Evolutionary conservation across 2,888 invertebrate species (phyloP).

Genomic region (Ophion ellenae): DNA sequence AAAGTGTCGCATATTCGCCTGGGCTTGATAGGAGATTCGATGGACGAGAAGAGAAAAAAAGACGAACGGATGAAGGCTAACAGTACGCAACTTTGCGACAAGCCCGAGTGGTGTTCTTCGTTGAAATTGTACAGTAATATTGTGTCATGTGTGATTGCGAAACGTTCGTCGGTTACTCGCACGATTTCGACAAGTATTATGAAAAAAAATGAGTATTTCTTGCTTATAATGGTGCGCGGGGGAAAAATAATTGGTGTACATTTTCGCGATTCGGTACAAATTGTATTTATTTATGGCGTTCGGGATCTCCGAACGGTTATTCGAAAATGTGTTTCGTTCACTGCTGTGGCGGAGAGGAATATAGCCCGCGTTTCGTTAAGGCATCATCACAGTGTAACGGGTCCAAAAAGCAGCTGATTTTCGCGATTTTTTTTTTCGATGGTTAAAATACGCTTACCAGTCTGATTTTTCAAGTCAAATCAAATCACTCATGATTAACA

Average conservation of each 20-base stretch:
- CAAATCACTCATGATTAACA: no score
- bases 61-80: background rate
- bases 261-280: constrained; percentile 5
- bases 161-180: constrained; percentile 23
- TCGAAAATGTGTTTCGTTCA: background rate
- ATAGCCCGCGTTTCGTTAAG: background rate
- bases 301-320: background rate
- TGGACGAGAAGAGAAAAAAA: background rate
- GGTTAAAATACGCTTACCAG: no score
- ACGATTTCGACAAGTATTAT: constrained; percentile 42
- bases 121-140: constrained; percentile 47
- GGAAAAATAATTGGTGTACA: background rate
- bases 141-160: background rate
- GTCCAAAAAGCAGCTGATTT: no score
- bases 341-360: no score
- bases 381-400: no score
- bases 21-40: background rate
- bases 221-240: background rate
- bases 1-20: background rate
- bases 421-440: no score
- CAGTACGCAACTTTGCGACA: constrained; percentile 24
- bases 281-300: background rate
- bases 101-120: constrained; percentile 45
- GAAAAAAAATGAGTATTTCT: constrained; percentile 46
- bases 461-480: no score